Percentiles rank a stretch among this genome's conserved stretches.
Evolutionary conservation across 2,797 vertebrate genomes (phyloP).

Genomic region (Anniella stebbinsi): DNA sequence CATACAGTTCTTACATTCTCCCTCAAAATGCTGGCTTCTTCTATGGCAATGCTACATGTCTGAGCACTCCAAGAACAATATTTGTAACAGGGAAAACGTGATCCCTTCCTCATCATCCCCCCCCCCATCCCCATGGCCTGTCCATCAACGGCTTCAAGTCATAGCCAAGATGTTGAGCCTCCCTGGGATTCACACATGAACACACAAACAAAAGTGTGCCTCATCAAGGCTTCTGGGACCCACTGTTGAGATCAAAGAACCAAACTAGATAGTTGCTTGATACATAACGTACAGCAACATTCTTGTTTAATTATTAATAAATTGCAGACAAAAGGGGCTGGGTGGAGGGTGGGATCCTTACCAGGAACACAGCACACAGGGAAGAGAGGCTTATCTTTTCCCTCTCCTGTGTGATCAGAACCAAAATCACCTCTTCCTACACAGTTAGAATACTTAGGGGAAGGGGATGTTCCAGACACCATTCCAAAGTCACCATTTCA

Average conservation of each 20-base stretch:
- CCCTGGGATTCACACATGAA: background rate
- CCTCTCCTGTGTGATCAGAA: background rate
- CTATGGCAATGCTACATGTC: background rate
- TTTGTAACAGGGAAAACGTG: background rate
- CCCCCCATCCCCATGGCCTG: too few relatives aligned
- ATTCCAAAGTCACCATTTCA: background rate
- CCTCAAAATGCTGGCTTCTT: background rate
- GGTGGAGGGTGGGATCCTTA: background rate
- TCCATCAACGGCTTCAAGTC: too few relatives aligned
- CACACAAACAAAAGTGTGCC: background rate
- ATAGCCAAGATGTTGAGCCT: background rate
- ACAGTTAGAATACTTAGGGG: background rate
- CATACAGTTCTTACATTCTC: background rate
- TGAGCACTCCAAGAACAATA: constrained; percentile 1
- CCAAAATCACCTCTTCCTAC: background rate
- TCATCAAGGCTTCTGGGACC: background rate
- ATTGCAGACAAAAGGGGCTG: background rate
- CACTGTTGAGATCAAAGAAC: background rate
- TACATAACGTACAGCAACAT: background rate
- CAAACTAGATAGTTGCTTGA: background rate
- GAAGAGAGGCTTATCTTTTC: background rate
- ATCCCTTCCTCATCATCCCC: background rate
- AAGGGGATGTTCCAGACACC: too few relatives aligned
- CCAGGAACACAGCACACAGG: background rate
- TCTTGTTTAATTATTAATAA: background rate